phyloP scores from a whole-genome alignment of 1,140 invertebrate genomes.

The Tetramorium alpestre region DNA sequence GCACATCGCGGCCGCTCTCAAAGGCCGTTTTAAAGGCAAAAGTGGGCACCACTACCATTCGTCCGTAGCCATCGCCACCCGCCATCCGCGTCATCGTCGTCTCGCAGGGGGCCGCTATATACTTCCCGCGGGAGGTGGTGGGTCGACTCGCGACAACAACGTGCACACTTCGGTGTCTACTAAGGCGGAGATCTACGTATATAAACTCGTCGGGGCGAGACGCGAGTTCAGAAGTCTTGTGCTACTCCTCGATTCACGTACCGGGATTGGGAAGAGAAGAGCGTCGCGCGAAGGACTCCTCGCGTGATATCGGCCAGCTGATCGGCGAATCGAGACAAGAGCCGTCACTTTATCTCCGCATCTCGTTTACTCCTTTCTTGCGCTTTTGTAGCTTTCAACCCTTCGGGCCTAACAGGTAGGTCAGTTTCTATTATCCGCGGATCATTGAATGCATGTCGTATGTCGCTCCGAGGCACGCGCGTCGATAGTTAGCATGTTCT shows the following conservation, averaged over 20 bases:
- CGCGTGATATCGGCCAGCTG: neutral
- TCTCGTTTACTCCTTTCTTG: neutral
- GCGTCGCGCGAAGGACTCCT: neutral
- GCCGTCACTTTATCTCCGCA: neutral
- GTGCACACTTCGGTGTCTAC: constrained; percentile 70
- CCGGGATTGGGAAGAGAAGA: constrained; percentile 56
- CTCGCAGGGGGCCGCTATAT: constrained; percentile 61
- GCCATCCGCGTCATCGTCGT: constrained; percentile 36
- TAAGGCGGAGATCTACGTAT: constrained; percentile 83
- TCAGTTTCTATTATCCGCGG: constrained; percentile 17
- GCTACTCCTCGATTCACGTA: constrained; percentile 80
- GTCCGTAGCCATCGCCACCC: constrained; percentile 67
- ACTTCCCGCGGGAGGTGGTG: constrained; percentile 74
- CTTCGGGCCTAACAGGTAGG: constrained; percentile 14
- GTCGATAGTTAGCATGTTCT: neutral
- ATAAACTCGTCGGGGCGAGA: constrained; percentile 84
- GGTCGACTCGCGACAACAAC: constrained; percentile 63
- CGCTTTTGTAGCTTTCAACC: neutral
- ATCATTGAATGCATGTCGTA: neutral
- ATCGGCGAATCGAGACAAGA: neutral
- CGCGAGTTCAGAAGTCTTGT: constrained; percentile 83
- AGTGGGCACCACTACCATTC: constrained; percentile 68
- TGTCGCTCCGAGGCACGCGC: neutral
- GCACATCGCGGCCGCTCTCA: neutral
- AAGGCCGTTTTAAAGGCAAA: constrained; percentile 70